Evolutionary conservation across 1,140 invertebrate genomes (phyloP), one percentile per base, ranked within the genome.

Genomic region (Achatina immaculata): DNA sequence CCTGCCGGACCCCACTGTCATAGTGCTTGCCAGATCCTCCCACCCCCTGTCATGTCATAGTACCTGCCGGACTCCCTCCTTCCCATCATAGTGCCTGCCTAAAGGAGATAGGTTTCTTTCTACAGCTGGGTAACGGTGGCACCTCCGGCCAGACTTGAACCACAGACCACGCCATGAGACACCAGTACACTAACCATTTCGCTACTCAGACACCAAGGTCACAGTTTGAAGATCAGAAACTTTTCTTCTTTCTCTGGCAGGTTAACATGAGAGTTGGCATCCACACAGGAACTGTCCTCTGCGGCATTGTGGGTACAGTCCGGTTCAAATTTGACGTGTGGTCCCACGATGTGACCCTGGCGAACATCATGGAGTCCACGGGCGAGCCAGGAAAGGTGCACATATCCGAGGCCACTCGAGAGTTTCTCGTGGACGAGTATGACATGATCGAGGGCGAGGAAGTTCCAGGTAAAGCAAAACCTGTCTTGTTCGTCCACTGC

Each of bases 291-390:
- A 96, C 95, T 0, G 97, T 98, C 43, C 93, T 98, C 65, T 98
- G 97, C 90, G 97, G 97, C 6, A 96, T 99, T 48, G 93, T 99
- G 24, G 97, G 97, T 4, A 94, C 98, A 0, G 90, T 94, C 6
- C 97, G 96, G 90, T 99, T 97, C 96, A 97, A 99, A 91, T 99
- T 99, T 92, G 98, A 99, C 90, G 96, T 98, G 16, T 98, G 96
- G 96, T 97, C 96, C 83, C 98, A 98, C 90, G 97, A 98, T 92
- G 97, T 99, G 81, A 98, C 96, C 0, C 92, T 99, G 78, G 98
- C 98, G n/a, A 99, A 99, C 92, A 96, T 97, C 88, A 95, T 99
- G 94, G 98, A 99, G 92, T 96, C 96, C 9, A 86, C 86, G n/a
- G 90, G 97, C 14, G 94, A 97, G 84, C 96, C 97, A 19, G 97